Base-by-base conservation (phyloP, 37 sponge, comb jelly and placozoan species). In the Lycopodina hypogea region DNA sequence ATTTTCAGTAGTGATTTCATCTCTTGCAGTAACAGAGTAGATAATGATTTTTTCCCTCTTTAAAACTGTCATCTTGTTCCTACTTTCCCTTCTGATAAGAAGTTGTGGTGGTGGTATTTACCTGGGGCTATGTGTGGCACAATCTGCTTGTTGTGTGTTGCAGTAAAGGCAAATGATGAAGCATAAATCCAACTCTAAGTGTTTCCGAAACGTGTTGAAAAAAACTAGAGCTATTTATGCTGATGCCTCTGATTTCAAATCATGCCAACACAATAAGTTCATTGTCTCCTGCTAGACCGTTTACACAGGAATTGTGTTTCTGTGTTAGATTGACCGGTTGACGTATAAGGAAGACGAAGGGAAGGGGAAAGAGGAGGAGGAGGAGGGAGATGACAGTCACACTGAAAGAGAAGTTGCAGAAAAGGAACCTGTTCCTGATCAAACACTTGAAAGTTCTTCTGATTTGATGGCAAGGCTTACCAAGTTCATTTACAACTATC, bases 401-500 rank as follows among this genome's bases (percentile, higher is more conserved):
- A 12, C 6, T 11, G 57, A 56, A 51, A 77, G 7, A 32, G 66
- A 65, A 2, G 18, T 28, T 8, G 26, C 17, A 26, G 53, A 73
- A 8, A 38, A 74, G 21, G 75, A 58, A 28, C 38, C 7, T 19
- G 36, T n/a, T 0, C 33, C 52, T 14, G 64, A 52, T 22, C 33
- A 51, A 33, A 58, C 41, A 3, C 39, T 48, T 1, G 78, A 81
- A n/a, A 55, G 78, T 48, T 75, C 84, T n/a, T 40, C 69, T 32
- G 55, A 52, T 38, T 26, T 87, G 32, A 81, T 92, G 72, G 42
- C 88, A 21, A 32, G 40, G 32, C 81, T 92, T 45, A 83, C 88
- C 23, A 87, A 78, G 50, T 80, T 71, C 78, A 92, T 92, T 18
- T 92, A 92, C 85, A 87, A 81, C 74, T 85, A 75, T 41, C 75